These are phyloP conservation scores for Tinamus major DNA, from an alignment of 2,797 vertebrate species.

Conservation along the genomic window DNA sequence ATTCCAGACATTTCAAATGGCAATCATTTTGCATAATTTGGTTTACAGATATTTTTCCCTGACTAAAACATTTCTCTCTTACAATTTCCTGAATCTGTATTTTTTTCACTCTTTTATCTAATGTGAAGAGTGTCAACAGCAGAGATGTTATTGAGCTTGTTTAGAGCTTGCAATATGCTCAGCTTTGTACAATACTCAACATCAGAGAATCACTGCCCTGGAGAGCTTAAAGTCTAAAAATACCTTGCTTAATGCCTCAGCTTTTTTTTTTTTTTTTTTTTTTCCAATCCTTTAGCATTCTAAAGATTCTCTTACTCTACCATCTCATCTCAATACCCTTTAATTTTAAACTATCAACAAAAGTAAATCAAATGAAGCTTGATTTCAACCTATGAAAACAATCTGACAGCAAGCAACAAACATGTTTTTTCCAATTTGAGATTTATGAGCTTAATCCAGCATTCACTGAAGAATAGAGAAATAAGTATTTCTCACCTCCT, in stretches of 20 bases:
- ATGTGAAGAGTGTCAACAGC: neutral
- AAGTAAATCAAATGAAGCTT: neutral
- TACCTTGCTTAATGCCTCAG: constrained; percentile 8
- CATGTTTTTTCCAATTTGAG: neutral
- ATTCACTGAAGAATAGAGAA: neutral
- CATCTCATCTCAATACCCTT: neutral
- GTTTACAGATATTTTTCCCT: neutral
- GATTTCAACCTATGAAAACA: neutral
- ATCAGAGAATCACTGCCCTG: neutral
- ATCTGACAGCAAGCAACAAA: neutral
- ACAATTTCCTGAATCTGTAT: neutral
- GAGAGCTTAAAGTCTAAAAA: constrained; percentile 51
- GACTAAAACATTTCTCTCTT: neutral
- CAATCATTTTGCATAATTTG: neutral
- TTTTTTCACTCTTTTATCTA: neutral
- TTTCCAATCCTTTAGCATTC: neutral
- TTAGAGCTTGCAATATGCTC: neutral
- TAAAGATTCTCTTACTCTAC: neutral
- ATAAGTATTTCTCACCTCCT: neutral
- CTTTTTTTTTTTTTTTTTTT: constrained; percentile 28
- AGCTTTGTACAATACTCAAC: neutral
- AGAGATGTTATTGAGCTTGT: neutral
- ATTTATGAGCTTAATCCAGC: accelerated
- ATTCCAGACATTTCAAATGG: neutral
- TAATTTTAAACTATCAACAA: neutral